A percentile compares a stretch with the other conserved stretches of the same genome.
Conservation (phyloP, 2,113 vertebrate species). For the Onychorhynchus coronatus region DNA sequence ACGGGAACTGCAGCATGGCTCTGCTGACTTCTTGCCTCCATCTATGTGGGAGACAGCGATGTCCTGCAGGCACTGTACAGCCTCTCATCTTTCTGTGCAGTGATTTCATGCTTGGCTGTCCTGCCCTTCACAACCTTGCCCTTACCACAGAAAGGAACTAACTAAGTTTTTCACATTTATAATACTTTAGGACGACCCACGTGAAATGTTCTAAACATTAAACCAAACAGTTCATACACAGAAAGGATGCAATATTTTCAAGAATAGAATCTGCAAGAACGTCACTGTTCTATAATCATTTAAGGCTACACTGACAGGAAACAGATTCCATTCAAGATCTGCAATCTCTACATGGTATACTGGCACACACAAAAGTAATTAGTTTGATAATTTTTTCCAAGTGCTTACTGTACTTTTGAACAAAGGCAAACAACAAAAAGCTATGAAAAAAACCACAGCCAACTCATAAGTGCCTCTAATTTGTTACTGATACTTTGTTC, state of each 20-base stretch:
- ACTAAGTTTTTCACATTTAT: not conserved
- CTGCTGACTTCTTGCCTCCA: not conserved
- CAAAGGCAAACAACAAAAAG: constrained; percentile 25
- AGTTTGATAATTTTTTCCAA: not conserved
- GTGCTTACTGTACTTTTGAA: not conserved
- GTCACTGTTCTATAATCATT: constrained; percentile 3
- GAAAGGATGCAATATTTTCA: constrained; percentile 5
- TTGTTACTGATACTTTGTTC: not conserved
- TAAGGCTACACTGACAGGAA: constrained; percentile 21
- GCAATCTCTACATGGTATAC: not conserved
- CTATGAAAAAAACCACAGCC: not conserved
- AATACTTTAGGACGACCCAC: not conserved
- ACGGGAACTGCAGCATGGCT: not conserved
- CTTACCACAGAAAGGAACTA: not conserved
- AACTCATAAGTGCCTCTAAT: not conserved
- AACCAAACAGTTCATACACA: not conserved
- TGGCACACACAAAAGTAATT: constrained; percentile 11
- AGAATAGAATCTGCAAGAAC: constrained; percentile 24
- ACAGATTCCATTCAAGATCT: not conserved
- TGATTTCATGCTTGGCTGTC: not conserved
- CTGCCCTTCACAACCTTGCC: not conserved
- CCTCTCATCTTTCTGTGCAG: not conserved
- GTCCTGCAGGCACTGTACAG: not conserved
- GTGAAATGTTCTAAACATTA: not conserved
- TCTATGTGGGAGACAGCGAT: accelerated